These are phyloP conservation scores for Strigops habroptila DNA, from an alignment of 2,113 vertebrate genomes.

Conservation along the genomic window DNA sequence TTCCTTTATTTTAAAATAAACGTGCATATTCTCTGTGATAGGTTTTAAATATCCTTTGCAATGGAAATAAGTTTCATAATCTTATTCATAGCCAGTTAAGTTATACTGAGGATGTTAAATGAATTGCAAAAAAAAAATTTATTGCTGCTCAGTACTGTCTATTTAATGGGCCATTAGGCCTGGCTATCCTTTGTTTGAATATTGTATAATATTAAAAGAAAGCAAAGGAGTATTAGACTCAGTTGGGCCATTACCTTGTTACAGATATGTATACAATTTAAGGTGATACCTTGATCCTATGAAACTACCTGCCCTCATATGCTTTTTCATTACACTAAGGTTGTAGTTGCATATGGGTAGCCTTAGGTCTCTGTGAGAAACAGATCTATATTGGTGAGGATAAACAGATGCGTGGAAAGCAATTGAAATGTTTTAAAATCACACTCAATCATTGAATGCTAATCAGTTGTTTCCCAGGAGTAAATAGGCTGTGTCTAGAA, in stretches of 20 bases:
- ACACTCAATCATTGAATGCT: background rate
- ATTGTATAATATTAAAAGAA: conserved; percentile 51
- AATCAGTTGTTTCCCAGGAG: background rate
- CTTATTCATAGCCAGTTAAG: conserved; percentile 63
- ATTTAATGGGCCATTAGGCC: conserved; percentile 74
- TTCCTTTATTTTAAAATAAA: background rate
- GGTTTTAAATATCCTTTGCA: background rate
- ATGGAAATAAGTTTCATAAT: conserved; percentile 37
- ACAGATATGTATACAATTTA: background rate
- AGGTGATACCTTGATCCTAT: background rate
- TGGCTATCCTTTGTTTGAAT: conserved; percentile 62
- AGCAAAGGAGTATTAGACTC: conserved; percentile 26
- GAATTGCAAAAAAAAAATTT: conserved; percentile 67
- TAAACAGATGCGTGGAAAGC: background rate
- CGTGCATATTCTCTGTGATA: background rate
- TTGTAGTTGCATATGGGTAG: background rate
- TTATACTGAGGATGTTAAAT: conserved; percentile 67
- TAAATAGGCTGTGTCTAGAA: background rate
- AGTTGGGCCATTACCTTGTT: background rate
- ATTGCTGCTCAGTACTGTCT: conserved; percentile 66
- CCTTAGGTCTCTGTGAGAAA: background rate
- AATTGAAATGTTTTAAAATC: background rate
- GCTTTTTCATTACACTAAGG: background rate
- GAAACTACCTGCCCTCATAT: background rate
- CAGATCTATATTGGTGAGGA: background rate